Evolutionary conservation across 30 jellyfish, hydroid and myxozoan genomes (phyloP).

Genomic region (Aurelia sp.): DNA sequence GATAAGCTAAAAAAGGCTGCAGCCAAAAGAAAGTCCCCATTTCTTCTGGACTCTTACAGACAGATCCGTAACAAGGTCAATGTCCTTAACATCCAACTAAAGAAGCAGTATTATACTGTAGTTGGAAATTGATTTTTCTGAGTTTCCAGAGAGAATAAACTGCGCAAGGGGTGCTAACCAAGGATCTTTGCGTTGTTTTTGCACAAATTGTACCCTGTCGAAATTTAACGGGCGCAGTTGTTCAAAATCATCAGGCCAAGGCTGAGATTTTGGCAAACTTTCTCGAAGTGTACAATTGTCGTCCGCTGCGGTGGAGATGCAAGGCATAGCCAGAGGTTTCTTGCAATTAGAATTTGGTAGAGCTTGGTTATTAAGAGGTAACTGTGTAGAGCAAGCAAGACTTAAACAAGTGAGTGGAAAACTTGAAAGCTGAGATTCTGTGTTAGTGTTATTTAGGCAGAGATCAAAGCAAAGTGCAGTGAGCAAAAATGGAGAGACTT

Average conservation of each 20-base stretch:
- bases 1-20: too few species aligned
- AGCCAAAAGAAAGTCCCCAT: too few species aligned
- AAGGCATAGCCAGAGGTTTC: too few species aligned
- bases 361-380: too few species aligned
- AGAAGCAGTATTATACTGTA: too few species aligned
- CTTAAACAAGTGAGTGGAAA: background rate
- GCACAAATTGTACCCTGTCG: constrained; percentile 4
- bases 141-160: background rate
- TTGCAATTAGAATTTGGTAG: background rate
- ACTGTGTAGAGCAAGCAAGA: constrained; percentile 1
- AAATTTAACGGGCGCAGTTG: background rate
- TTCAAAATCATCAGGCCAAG: background rate
- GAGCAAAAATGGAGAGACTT: background rate
- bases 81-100: too few species aligned
- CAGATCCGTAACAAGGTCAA: too few species aligned
- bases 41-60: too few species aligned
- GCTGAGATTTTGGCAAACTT: background rate
- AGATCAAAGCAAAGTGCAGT: background rate
- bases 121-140: background rate
- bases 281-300: background rate
- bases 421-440: background rate
- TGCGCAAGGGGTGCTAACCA: constrained; percentile 7
- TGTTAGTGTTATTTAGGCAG: background rate
- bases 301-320: background rate
- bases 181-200: constrained; percentile 14